Evolutionary conservation across 2,888 invertebrate species (phyloP), one percentile per base, ranked within the genome.

Genomic region (Trichogramma evanescens): DNA sequence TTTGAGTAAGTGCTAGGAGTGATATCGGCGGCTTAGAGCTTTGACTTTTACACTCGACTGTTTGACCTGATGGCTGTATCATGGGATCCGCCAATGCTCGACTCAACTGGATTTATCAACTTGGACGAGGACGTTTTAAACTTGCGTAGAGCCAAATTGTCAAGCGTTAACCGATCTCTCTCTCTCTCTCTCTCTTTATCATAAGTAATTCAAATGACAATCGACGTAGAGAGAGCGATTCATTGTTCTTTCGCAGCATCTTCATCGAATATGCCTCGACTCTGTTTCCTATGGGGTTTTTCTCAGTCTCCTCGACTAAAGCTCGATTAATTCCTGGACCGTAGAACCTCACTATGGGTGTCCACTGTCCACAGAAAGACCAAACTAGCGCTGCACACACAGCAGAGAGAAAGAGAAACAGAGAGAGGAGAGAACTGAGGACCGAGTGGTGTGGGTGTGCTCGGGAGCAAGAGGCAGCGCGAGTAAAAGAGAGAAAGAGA

Each of bases 251-350:
- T 26, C 3, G 26, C 26, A 10, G 46, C 46, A 46, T n/a, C 10
- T 48, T 8, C 6, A 43, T 10, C 45, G 49, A 9, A 4, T 59
- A 42, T 13, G 26, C 10, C 44, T 42, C 44, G 48, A 48, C 54
- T 56, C 60, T 54, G 56, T 54, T 44, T 43, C 51, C 58, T 60
- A 63, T 52, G 63, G 59, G 56, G 56, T 50, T 49, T 50, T 26
- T 57, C 42, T 43, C 51, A 46, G 41, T 62, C 56, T 54, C 1
- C 26, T 26, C 26, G 26, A 26, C 44, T 40, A 9, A 56, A 45
- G 46, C 60, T 56, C 49, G 55, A 64, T 58, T 61, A 61, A 63
- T 59, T 63, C 62, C 56, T 44, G 50, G 54, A 58, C 56, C 63
- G 52, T 51, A 49, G 54, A 58, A 56, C 49, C 54, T 44, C 60